Percentiles rank a stretch among this genome's conserved stretches.
Evolutionary conservation across 2,113 vertebrate genomes (phyloP).

Genomic region (Cynopterus brachyotis): DNA sequence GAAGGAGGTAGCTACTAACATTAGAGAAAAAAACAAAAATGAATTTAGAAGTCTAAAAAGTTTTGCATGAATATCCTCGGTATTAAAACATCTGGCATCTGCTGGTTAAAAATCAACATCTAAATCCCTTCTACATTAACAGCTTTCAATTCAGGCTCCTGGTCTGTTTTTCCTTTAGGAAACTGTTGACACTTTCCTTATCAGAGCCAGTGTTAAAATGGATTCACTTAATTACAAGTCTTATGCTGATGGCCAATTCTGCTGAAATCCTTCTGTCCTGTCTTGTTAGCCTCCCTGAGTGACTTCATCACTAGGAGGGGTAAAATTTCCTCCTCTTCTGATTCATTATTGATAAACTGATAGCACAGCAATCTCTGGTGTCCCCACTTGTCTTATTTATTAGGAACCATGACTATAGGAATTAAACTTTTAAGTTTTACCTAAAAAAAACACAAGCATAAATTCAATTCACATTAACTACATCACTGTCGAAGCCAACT

Average conservation of each 20-base stretch:
- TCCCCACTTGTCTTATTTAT: background rate
- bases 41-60: background rate
- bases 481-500: background rate
- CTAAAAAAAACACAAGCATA: background rate
- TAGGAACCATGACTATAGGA: background rate
- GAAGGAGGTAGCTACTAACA: background rate
- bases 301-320: background rate
- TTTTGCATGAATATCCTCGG: background rate
- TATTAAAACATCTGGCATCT: background rate
- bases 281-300: background rate
- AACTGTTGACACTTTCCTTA: background rate
- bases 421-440: background rate
- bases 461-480: background rate
- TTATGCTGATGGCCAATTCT: background rate
- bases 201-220: background rate
- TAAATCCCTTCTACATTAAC: background rate
- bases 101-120: background rate
- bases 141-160: background rate
- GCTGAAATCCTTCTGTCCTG: background rate
- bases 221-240: background rate
- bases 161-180: background rate
- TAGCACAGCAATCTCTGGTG: background rate
- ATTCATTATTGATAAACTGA: background rate
- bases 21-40: background rate
- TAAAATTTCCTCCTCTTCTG: background rate